Evolutionary conservation across 2,797 vertebrate species (phyloP), one percentile per base, ranked within the genome.

Genomic region (Tangara arthus): DNA sequence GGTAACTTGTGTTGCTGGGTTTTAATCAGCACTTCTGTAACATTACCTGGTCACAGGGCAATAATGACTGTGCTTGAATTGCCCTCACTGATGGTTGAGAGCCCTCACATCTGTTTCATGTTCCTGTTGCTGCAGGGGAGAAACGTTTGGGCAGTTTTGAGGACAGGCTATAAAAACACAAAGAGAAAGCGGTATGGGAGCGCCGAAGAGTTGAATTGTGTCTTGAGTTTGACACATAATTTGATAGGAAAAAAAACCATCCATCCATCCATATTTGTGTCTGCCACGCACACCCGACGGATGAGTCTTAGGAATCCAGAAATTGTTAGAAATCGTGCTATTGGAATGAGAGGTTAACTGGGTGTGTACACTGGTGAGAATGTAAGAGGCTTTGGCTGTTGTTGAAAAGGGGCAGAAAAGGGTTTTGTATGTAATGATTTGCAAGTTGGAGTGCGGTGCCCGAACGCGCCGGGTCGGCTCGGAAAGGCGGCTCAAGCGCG

Each of bases 401-500:
- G 55, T 22, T 65, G 8, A 20, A 47, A 37, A 82, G 34, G 28
- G 30, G 26, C 12, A n/a, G 72, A n/a, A 28, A 23, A 23, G 53
- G n/a, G 34, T 0, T 17, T 56, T 46, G 24, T 18, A 0, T 17
- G 7, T 4, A 2, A 4, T 3, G 9, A 3, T 47, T 41, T 56
- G 26, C 42, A 0, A 12, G 66, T 28, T 39, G 1, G n/a, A 42
- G 37, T 3, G 22, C 16, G 24, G 34, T 34, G 65, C 2, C 2
- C 0, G 19, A 27, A 0, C 26, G 59, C 28, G 12, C 34, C 8
- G 44, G 41, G 23, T 23, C 44, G n/a, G 20, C 6, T 3, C 6
- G 9, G 60, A 83, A 87, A 41, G 3, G 85, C 8, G 56, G 96
- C 82, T 87, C 87, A 65, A 75, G 28, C 18, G 49, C 94, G 46